Base-by-base conservation (phyloP, 2,888 invertebrate genomes). In the Gastrophysa polygoni region DNA sequence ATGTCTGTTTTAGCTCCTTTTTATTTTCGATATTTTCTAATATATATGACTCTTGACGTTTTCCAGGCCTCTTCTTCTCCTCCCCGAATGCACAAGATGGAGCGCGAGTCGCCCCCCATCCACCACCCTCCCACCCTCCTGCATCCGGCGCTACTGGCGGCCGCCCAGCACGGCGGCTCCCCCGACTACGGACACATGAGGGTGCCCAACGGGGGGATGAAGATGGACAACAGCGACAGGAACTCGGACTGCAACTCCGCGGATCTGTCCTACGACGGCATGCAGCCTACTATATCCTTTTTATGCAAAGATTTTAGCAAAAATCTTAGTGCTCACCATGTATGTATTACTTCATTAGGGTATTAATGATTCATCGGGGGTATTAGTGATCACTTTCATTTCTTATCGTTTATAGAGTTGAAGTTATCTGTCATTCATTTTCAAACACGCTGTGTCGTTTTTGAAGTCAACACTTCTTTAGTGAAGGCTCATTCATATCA, bases 271-370 rank as follows among this genome's bases (percentile, higher is more conserved):
- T 95, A 93, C 87, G 95, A 95, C 83, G 93, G 93, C 82, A 88
- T 93, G 85, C 92, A 93, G 86, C 93, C 94, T 89, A 93, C 94
- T 88, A 94, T 95, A 93, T 95, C 95, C 91, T 95, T 95, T 93
- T 89, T 87, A 86, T 88, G 77, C 81, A 80, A 80, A 74, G 75
- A 73, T 74, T 76, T 74, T 75, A 69, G 73, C 60, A 74, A 77
- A 75, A 75, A 73, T 77, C 74, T 77, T 74, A 77, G 73, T 72
- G 66, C 69, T 51, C 71, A 73, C 52, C 75, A 77, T 75, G 77
- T 77, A 77, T 68, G 75, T 76, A 72, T 69, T n/a, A n/a, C n/a
- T n/a, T n/a, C n/a, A n/a, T n/a, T n/a, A n/a, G n/a, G n/a, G n/a
- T n/a, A n/a, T n/a, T n/a, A n/a, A n/a, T n/a, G n/a, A 14, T n/a